Evolutionary conservation across 2,797 vertebrate species (phyloP).

Genomic region (Takifugu ocellatus): DNA sequence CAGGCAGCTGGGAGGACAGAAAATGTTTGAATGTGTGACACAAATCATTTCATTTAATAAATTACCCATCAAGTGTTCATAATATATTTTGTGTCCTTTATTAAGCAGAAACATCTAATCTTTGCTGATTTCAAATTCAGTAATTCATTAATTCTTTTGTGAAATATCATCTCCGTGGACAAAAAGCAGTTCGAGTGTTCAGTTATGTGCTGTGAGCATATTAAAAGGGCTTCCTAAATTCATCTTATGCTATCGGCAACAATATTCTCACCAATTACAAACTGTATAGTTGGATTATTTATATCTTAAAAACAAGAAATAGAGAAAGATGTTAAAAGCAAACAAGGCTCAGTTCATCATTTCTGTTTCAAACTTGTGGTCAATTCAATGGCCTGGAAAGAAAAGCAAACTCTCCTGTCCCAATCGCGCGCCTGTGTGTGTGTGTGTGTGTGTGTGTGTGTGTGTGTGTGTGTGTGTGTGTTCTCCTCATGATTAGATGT

Average conservation of each 20-base stretch:
- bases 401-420: constrained; percentile 29
- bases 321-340: no score
- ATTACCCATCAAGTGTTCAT: not conserved
- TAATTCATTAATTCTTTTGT: no score
- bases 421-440: constrained; percentile 5
- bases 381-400: constrained; percentile 38
- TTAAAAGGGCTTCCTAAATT: no score
- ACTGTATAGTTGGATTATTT: no score
- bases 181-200: no score
- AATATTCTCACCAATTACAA: no score
- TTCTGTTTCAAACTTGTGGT: no score
- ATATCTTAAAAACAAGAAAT: no score
- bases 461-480: not conserved
- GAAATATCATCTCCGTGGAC: no score
- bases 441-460: not conserved
- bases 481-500: constrained; percentile 23
- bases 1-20: constrained; percentile 5
- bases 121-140: not conserved
- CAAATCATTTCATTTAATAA: not conserved
- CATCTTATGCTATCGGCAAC: no score
- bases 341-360: no score
- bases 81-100: not conserved
- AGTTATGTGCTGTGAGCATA: no score
- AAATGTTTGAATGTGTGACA: not conserved
- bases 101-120: not conserved